Evolutionary conservation across 2,888 invertebrate species (phyloP), one percentile per base, ranked within the genome.

Genomic region (Mongoloraphidia duomilia): DNA sequence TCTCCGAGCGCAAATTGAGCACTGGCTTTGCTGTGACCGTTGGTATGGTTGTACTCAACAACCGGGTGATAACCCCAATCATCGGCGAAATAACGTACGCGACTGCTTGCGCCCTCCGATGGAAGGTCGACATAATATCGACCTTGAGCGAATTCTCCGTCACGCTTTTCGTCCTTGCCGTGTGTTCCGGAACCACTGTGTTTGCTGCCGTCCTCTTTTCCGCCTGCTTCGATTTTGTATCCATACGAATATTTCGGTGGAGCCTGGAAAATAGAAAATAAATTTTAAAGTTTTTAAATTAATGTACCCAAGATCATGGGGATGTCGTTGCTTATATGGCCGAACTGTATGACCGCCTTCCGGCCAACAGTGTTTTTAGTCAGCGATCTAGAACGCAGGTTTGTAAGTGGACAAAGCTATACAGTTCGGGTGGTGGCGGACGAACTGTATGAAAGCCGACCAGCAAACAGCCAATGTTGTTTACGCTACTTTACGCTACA

Each of bases 21-120:
- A 12, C 69, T 66, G 41, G 73, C 68, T 14, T 66, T 60, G 55
- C 74, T 72, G 43, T 71, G 68, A 1, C 71, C 70, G 40, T 72
- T 71, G 11, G 66, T 65, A 33, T 73, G 73, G 58, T 69, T 71
- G 58, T 78, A 73, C 47, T 72, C 70, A 43, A 77, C 73, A 13
- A 77, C 71, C 8, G 80, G 77, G 65, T 80, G 80, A 65, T 77
- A 80, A 11, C 79, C 78, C 71, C 73, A 77, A 57, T 73, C 73
- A 58, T 81, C 78, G 0, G 77, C 76, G 36, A 76, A 65, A 62
- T 81, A 80, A 53, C 74, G 69, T 14, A 80, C 77, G 54, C 76
- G 75, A 44, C 70, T 62, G 40, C 64, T 60, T 26, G 57, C 55
- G 34, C 58, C 60, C 10, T 50, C 47, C 26, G 55, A 57, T 9